A percentile compares a stretch with the other conserved stretches of the same genome.
Evolutionary conservation across 2,797 vertebrate genomes (phyloP).

Genomic region (Eulemur coronatus): DNA sequence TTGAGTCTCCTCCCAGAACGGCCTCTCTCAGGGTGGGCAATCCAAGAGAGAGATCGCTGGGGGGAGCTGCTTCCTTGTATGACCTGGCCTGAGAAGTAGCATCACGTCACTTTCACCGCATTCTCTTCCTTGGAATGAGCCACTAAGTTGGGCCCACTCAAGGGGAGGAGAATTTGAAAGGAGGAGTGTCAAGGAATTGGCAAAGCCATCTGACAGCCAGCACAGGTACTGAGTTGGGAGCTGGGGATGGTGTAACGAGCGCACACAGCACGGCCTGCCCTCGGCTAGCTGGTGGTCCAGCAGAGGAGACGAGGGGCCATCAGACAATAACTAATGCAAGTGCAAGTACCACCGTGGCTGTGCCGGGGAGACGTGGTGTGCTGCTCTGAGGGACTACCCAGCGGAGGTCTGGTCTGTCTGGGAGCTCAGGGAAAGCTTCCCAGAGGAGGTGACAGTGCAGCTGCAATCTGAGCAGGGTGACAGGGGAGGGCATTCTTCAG

Average conservation of each 20-base stretch:
- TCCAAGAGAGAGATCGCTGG: background rate
- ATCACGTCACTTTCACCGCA: rapidly evolving
- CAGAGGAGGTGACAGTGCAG: background rate
- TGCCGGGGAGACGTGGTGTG: background rate
- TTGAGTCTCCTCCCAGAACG: background rate
- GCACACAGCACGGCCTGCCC: background rate
- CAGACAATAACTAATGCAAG: background rate
- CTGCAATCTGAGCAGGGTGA: background rate
- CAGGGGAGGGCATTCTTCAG: background rate
- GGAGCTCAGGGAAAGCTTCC: background rate
- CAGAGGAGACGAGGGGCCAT: background rate
- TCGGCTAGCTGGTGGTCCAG: background rate
- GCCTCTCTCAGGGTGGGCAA: background rate
- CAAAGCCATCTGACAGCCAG: background rate
- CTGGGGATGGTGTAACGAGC: background rate
- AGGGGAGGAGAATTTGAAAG: background rate
- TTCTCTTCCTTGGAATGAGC: background rate
- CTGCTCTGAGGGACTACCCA: background rate
- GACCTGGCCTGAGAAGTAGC: background rate
- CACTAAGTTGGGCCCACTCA: rapidly evolving
- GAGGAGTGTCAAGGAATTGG: background rate
- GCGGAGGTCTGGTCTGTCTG: background rate
- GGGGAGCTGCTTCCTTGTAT: rapidly evolving
- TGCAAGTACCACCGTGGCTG: background rate
- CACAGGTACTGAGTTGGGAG: rapidly evolving